Evolutionary conservation across 2,888 invertebrate species (phyloP).

Genomic region (Cataglyphis altisquamis): DNA sequence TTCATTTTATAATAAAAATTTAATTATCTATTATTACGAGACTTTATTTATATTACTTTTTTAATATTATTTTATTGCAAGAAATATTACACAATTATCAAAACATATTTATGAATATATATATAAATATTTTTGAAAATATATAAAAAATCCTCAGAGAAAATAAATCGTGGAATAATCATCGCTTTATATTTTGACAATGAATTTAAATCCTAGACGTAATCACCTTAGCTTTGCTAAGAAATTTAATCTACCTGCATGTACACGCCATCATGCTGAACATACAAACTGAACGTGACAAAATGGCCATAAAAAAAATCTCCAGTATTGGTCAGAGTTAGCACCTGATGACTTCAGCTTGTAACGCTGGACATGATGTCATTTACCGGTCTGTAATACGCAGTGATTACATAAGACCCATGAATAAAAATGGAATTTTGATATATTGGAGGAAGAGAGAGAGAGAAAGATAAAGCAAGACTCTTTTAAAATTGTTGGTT

Average conservation of each 20-base stretch:
- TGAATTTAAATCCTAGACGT: conserved; percentile 51
- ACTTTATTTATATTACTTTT: neutral
- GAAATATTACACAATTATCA: neutral
- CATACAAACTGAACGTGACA: conserved; percentile 52
- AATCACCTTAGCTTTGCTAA: conserved; percentile 58
- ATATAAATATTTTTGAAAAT: neutral
- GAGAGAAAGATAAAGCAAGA: too few species aligned
- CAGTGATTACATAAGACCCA: too few species aligned
- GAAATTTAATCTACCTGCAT: conserved; percentile 55
- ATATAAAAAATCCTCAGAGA: neutral
- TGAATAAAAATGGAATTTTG: too few species aligned
- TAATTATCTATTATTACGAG: neutral
- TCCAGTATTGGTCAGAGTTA: conserved; percentile 62
- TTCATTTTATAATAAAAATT: neutral
- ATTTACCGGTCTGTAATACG: conserved; percentile 63
- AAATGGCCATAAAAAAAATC: conserved; percentile 65
- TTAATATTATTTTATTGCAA: neutral
- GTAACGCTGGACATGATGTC: conserved; percentile 76
- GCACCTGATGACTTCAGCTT: conserved; percentile 75
- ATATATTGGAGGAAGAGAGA: too few species aligned
- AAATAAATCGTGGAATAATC: conserved; percentile 8
- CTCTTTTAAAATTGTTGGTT: too few species aligned
- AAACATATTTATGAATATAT: neutral
- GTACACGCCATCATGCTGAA: conserved; percentile 51
- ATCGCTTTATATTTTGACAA: neutral